These are phyloP conservation scores for Novumbra hubbsi DNA, from an alignment of 2,797 vertebrate genomes.

Conservation along the genomic window DNA sequence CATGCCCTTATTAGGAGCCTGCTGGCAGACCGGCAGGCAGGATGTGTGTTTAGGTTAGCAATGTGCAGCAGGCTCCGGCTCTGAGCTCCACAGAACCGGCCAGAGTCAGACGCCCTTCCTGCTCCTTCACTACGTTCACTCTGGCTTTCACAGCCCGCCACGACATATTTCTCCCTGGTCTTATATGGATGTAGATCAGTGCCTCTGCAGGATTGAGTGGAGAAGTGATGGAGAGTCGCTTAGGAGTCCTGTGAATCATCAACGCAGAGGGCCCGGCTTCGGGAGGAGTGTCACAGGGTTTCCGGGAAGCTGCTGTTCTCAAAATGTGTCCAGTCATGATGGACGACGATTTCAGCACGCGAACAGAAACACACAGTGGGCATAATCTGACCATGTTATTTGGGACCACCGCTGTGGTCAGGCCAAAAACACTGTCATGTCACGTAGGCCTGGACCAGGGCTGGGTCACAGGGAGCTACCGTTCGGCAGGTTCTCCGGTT, in stretches of 20 bases:
- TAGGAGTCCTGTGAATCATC: neutral
- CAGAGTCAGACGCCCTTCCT: neutral
- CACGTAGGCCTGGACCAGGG: no score
- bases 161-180: neutral
- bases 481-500: no score
- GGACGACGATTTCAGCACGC: neutral
- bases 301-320: neutral
- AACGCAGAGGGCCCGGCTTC: neutral
- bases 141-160: neutral
- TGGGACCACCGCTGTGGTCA: neutral
- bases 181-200: neutral
- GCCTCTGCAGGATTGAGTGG: neutral
- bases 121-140: neutral
- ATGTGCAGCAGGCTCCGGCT: neutral
- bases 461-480: no score
- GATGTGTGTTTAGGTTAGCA: neutral
- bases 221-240: neutral
- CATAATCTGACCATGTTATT: neutral
- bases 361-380: neutral
- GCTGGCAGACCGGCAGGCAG: slow-evolving; percentile 1
- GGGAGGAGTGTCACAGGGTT: neutral
- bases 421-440: neutral
- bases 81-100: neutral
- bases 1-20: slow-evolving; percentile 55
- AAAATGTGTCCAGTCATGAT: neutral